Base-by-base conservation (phyloP, 2,113 vertebrate genomes). In the Anolis sagrei region DNA sequence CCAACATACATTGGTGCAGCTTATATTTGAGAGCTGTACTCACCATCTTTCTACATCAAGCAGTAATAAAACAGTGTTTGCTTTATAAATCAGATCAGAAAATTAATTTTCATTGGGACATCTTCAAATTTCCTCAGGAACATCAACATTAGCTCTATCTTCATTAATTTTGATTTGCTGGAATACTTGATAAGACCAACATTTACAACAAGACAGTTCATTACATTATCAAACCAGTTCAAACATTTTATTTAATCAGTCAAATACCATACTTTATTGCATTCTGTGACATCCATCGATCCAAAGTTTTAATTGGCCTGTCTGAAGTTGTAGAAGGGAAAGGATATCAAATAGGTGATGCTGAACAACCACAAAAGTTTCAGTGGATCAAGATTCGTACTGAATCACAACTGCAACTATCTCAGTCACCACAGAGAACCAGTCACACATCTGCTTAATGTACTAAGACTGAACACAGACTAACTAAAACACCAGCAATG, bases 41-140 rank as follows among this genome's bases (percentile, higher is more conserved):
- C 44, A 76, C 44, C 62, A 76, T 18, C 21, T 49, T 84, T 83
- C 73, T 48, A 49, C 19, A 76, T 68, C 48, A 76, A 76, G n/a
- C 34, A 68, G 19, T 48, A 84, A 21, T 76, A 25, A 84, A 68
- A 49, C 49, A 68, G 58, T 51, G 32, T 76, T 84, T 84, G 25
- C 44, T 68, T 51, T 51, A 21, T 39, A 84, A 84, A 51, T 68
- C 73, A 51, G 18, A 84, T 54, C 23, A 76, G 73, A 84, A 68
- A 76, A 76, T 84, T 84, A 51, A 76, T 84, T 84, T 84, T 84
- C 74, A 84, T 76, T 49, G 76, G 39, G 39, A n/a, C 62, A 68
- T 76, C 14, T 34, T 54, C 73, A 54, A 76, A 68, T 84, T 66
- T 76, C 21, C 39, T 84, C 10, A 4, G 19, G 39, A 68, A 84